Percentiles rank a stretch among this genome's conserved stretches.
Conservation (phyloP, 2,888 invertebrate genomes). For the Spisula subtruncata region DNA sequence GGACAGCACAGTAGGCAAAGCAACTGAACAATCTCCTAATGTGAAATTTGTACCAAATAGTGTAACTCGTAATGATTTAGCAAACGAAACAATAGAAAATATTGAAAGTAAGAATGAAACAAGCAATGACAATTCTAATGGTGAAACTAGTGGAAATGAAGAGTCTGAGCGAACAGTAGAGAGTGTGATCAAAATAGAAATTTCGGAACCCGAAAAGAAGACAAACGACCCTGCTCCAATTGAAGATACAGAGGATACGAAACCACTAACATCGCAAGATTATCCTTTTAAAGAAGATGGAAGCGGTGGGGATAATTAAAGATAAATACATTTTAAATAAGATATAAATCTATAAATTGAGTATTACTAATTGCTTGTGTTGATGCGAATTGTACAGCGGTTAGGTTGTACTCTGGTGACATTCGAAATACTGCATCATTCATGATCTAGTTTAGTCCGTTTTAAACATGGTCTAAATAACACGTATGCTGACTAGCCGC, state of each 20-base stretch:
- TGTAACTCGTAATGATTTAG: neutral
- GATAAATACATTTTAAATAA: neutral
- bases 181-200: conserved; percentile 59
- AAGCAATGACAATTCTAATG: conserved; percentile 28
- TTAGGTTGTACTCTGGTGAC: neutral
- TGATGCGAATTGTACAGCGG: neutral
- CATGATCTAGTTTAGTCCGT: neutral
- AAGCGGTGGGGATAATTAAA: neutral
- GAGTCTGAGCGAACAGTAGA: conserved; percentile 45
- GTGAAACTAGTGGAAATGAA: conserved; percentile 34
- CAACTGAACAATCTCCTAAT: conserved; percentile 1
- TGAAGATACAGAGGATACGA: conserved; percentile 33
- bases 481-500: neutral
- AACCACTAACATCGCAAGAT: conserved; percentile 55
- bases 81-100: conserved; percentile 15
- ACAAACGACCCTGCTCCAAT: neutral
- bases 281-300: conserved; percentile 48
- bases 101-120: conserved; percentile 37
- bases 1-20: neutral
- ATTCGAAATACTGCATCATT: neutral
- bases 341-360: neutral
- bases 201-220: conserved; percentile 57
- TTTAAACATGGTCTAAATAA: neutral
- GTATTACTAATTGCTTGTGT: neutral
- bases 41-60: conserved; percentile 13